Evolutionary conservation across 2,888 invertebrate genomes (phyloP), one percentile per base, ranked within the genome.

Genomic region (Girardia tigrina): DNA sequence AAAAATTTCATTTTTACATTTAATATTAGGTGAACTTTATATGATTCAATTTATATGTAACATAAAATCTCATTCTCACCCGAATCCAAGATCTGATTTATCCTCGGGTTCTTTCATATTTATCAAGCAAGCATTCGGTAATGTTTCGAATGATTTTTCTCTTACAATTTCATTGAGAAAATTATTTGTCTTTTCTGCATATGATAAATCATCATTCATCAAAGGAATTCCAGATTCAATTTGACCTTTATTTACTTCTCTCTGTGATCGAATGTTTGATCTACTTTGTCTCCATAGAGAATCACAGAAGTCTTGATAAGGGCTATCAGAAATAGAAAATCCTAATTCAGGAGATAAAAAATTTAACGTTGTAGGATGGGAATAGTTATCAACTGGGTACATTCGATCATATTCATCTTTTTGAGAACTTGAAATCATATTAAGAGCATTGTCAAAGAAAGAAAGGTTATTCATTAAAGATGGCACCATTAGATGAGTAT

Each of bases 231-330:
- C 16, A 36, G 36, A 36, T 12, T 36, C 36, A 8, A 36, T 12
- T n/a, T 56, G 56, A 12, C 23, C 56, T 56, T 56, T 56, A 56
- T n/a, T 4, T 16, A 4, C 56, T 20, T 56, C 56, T 56, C 23
- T 56, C 23, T 56, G 56, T 6, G 56, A 56, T 56, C 56, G n/a
- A 20, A 56, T 56, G 23, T 56, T 56, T 8, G 56, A n/a, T 56
- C 56, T 56, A n/a, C 56, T 56, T 56, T 56, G 56, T n/a, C 56
- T 56, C 56, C 56, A 56, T 56, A 56, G n/a, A 56, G 56, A 56
- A 56, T 56, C 56, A 56, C 56, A 56, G 56, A 56, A 56, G n/a
- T 56, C 56, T 56, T 56, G 56, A n/a, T 56, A 56, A 56, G 56
- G 56, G 23, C 56, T 56, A 56, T 56, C 56, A 16, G 56, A 16